Evolutionary conservation across 2,113 vertebrate genomes (phyloP).

Genomic region (Motacilla alba): DNA sequence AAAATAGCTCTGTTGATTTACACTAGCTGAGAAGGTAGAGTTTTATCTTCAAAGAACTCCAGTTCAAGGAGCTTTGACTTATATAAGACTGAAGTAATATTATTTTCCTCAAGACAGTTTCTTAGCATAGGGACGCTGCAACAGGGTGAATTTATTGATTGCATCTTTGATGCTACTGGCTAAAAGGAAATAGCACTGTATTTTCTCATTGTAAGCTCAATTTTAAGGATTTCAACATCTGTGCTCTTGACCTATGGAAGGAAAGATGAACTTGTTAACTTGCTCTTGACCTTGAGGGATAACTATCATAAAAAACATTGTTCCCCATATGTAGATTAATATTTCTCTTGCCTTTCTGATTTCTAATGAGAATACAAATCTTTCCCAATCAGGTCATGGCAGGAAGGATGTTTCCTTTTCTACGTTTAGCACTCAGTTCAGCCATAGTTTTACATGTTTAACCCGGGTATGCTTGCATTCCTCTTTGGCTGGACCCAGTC

Average conservation of each 20-base stretch:
- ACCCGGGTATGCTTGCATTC: background rate
- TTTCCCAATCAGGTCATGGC: background rate
- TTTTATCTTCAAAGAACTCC: background rate
- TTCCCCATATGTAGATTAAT: background rate
- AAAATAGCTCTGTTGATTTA: background rate
- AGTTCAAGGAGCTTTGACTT: background rate
- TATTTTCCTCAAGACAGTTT: background rate
- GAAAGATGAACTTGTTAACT: background rate
- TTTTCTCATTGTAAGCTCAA: background rate
- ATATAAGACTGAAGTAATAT: background rate
- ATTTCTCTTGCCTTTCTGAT: background rate
- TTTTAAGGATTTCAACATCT: background rate
- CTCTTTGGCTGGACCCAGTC: background rate
- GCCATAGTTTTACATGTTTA: background rate
- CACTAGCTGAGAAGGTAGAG: background rate
- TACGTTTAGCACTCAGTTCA: background rate
- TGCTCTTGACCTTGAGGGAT: background rate
- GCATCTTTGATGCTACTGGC: background rate
- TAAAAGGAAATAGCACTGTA: background rate
- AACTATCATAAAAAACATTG: background rate
- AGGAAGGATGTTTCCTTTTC: background rate
- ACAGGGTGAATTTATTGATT: background rate
- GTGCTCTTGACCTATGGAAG: background rate
- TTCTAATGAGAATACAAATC: background rate
- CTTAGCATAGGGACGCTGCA: background rate